Base-by-base conservation (phyloP, 1,140 invertebrate species). In the Aphelenchoides besseyi region DNA sequence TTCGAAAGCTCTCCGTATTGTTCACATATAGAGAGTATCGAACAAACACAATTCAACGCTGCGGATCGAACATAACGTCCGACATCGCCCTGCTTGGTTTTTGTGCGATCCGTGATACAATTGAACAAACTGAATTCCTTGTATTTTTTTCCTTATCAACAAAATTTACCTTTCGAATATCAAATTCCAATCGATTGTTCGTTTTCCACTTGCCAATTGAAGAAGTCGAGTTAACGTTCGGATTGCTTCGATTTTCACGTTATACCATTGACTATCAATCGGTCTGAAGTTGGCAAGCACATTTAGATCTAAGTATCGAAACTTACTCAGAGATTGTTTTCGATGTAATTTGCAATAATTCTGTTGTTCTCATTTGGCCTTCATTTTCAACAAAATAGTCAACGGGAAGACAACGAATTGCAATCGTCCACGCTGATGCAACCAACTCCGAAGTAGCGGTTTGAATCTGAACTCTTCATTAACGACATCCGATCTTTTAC, bases 1-100 rank as follows among this genome's bases (percentile, higher is more conserved):
- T 33, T 53, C 36, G 16, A 36, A 66, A 32, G 16, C n/a, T 37
- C 12, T 29, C 2, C n/a, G n/a, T 30, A n/a, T 29, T 61, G 16
- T 18, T 61, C 30, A 26, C 59, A 61, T 30, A 48, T 1, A 1
- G n/a, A 16, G 23, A 66, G 63, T 12, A 66, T 33, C 28, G 33
- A 23, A 23, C 12, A 16, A 23, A 37, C 12, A 37, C 23, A 18
- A 26, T 32, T 37, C 16, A 66, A 33, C 12, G 63, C 63, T n/a
- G 32, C 63, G n/a, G 16, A 12, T 12, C 63, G 63, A 16, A 66
- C 63, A 53, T 36, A 66, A 18, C 63, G 63, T 16, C 63, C 63
- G 30, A 66, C 36, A 37, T 66, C 63, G 9, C 63, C 63, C 12
- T 66, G 30, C 32, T 66, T 35, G 18, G 63, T 36, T 23, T 23